phyloP scores from a whole-genome alignment of 2,113 vertebrate genomes.

The Halcyon senegalensis region DNA sequence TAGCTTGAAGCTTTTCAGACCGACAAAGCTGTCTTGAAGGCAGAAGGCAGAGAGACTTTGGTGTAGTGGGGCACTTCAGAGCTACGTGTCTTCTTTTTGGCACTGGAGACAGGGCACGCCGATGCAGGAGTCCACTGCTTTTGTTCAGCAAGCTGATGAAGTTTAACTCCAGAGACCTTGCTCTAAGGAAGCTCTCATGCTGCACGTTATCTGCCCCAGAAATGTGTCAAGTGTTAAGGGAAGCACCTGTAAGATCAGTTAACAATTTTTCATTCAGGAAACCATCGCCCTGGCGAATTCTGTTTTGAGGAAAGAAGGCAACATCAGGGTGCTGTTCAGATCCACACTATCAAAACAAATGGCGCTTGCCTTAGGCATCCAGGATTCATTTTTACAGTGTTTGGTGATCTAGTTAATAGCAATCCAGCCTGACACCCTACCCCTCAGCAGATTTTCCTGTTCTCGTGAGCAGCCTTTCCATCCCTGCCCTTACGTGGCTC shows the following conservation, averaged over 20 bases:
- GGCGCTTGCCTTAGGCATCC: not conserved
- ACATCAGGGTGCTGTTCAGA: not conserved
- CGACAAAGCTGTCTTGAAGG: not conserved
- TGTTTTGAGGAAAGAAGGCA: not conserved
- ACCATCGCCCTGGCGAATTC: not conserved
- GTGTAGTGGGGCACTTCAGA: not conserved
- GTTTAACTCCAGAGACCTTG: not conserved
- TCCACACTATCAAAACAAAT: not conserved
- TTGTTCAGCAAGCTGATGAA: not conserved
- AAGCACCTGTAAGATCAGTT: not conserved
- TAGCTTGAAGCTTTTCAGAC: not conserved
- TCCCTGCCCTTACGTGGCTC: not conserved
- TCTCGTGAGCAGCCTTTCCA: not conserved
- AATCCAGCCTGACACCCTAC: not conserved
- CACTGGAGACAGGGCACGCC: not conserved
- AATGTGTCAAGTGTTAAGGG: not conserved
- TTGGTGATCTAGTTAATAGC: not conserved
- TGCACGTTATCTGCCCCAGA: not conserved
- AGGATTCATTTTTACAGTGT: not conserved
- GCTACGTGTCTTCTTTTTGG: not conserved
- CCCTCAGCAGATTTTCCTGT: not conserved
- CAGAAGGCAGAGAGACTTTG: not conserved
- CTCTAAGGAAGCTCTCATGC: not conserved
- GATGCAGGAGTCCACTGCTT: not conserved
- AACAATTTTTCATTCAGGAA: not conserved